These are phyloP conservation scores for Muntiacus muntjak DNA, from an alignment of 2,113 vertebrate genomes.

Conservation along the genomic window DNA sequence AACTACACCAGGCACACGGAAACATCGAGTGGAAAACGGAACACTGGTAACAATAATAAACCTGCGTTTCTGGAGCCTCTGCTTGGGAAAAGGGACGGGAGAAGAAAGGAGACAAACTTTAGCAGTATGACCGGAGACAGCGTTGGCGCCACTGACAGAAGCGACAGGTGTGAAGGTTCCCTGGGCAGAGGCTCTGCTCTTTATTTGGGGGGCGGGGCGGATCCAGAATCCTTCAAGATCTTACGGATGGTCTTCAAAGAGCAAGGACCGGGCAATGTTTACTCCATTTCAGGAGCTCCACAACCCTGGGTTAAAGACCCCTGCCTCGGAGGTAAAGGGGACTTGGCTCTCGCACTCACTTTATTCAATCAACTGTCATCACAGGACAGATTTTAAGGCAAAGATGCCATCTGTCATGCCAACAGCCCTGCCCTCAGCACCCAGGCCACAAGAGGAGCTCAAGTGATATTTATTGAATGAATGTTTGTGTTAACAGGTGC, in stretches of 20 bases:
- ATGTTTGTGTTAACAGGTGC: not conserved
- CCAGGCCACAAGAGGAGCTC: not conserved
- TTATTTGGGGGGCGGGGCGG: not conserved
- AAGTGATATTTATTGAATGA: rapidly evolving
- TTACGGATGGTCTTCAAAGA: not conserved
- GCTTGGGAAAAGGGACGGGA: not conserved
- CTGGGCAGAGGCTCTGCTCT: not conserved
- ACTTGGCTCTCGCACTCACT: not conserved
- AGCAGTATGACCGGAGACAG: not conserved
- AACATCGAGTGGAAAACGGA: not conserved
- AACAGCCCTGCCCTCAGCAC: not conserved
- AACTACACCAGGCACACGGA: not conserved
- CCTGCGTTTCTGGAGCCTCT: not conserved
- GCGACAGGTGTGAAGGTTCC: not conserved
- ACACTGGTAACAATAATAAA: not conserved
- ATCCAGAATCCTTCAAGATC: not conserved
- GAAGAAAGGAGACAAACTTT: not conserved
- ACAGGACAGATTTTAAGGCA: not conserved
- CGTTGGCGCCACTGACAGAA: not conserved
- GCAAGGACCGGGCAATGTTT: not conserved
- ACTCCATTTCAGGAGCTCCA: not conserved
- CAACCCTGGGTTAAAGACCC: not conserved
- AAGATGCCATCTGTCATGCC: rapidly evolving
- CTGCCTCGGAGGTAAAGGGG: not conserved
- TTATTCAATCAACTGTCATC: not conserved